phyloP scores from a whole-genome alignment of 2,888 invertebrate genomes.

The Oasisia sp. region DNA sequence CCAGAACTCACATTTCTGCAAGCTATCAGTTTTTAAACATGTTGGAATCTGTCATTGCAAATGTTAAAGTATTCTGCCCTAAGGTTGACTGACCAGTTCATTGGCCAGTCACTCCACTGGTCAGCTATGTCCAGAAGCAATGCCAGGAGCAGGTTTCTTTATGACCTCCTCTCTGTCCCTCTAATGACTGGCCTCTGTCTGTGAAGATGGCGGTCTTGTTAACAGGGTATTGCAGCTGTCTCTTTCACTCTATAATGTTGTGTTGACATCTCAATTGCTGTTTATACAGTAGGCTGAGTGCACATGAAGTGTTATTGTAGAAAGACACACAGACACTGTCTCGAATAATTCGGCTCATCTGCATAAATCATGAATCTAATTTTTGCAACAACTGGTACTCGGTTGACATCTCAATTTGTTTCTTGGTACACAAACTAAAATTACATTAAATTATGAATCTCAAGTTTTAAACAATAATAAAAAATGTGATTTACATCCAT shows the following conservation, averaged over 20 bases:
- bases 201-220: neutral
- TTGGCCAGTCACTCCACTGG: neutral
- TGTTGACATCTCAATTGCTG: neutral
- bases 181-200: neutral
- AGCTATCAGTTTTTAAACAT: neutral
- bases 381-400: neutral
- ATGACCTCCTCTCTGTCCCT: neutral
- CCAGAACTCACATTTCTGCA: neutral
- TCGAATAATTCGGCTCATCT: neutral
- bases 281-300: neutral
- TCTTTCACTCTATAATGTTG: neutral
- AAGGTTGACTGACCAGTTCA: neutral
- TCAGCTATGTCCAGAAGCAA: constrained; percentile 17
- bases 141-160: neutral
- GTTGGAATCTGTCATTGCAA: neutral
- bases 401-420: neutral
- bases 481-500: too few species aligned
- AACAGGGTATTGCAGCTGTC: neutral
- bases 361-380: neutral
- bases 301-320: neutral
- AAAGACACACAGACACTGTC: neutral
- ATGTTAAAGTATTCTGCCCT: neutral
- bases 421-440: too few species aligned
- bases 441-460: too few species aligned
- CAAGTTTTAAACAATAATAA: too few species aligned